These are phyloP conservation scores for Passerina amoena DNA, from an alignment of 2,113 vertebrate genomes.

Conservation along the genomic window DNA sequence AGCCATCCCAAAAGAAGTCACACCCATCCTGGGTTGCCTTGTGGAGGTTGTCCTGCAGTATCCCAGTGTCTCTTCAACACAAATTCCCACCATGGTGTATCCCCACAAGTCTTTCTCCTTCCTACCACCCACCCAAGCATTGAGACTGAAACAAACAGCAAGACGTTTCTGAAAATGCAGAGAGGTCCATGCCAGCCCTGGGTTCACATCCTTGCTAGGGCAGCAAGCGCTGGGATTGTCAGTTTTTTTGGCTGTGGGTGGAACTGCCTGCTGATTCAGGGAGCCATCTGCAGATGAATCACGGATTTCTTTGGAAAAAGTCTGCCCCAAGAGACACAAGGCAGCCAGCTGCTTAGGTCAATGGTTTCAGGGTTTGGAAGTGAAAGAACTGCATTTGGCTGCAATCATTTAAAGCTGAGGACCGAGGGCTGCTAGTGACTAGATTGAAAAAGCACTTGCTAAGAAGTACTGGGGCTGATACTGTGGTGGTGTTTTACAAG, in stretches of 20 bases:
- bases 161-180: neutral
- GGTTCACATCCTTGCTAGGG: neutral
- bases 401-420: neutral
- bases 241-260: neutral
- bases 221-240: neutral
- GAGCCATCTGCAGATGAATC: slow-evolving; percentile 68
- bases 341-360: slow-evolving; percentile 6
- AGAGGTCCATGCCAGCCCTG: rapidly evolving
- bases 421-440: neutral
- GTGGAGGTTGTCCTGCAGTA: rapidly evolving
- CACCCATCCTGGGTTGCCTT: neutral
- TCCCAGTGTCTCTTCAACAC: neutral
- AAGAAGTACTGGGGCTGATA: neutral
- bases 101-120: neutral
- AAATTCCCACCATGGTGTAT: neutral
- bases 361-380: neutral
- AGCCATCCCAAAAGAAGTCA: neutral
- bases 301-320: slow-evolving; percentile 23
- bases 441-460: neutral
- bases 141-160: rapidly evolving
- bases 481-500: neutral
- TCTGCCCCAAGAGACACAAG: neutral
- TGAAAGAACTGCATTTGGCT: neutral
- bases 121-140: neutral
- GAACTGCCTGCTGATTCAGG: neutral